A percentile compares a stretch with the other conserved stretches of the same genome.
phyloP scores from a whole-genome alignment of 2,797 vertebrate species.

The Mycteria americana region DNA sequence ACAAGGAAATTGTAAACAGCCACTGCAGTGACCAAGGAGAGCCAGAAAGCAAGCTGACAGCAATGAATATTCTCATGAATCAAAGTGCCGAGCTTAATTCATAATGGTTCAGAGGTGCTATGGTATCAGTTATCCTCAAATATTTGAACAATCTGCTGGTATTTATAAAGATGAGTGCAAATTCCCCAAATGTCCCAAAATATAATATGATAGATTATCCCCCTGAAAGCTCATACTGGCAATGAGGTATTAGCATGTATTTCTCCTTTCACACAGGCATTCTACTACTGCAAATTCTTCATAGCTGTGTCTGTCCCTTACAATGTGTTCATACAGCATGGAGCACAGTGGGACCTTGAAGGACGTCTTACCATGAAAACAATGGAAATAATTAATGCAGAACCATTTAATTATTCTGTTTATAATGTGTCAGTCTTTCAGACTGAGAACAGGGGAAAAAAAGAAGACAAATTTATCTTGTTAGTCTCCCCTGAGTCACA shows the following conservation, averaged over 20 bases:
- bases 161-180: not conserved
- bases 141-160: not conserved
- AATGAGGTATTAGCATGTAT: not conserved
- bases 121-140: not conserved
- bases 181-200: not conserved
- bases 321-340: not conserved
- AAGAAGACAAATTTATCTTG: not conserved
- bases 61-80: not conserved
- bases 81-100: not conserved
- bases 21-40: not conserved
- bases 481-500: not conserved
- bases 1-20: not conserved
- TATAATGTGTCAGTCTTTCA: not conserved
- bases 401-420: not conserved
- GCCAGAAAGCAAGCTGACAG: not conserved
- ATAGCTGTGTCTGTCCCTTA: not conserved
- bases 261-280: not conserved
- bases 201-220: not conserved
- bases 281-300: not conserved
- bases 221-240: not conserved
- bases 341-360: not conserved
- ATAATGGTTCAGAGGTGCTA: not conserved
- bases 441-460: not conserved
- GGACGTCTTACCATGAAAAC: not conserved
- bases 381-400: not conserved